These are phyloP conservation scores for Tromatobia lineatoria DNA, from an alignment of 2,888 invertebrate genomes.

Conservation along the genomic window DNA sequence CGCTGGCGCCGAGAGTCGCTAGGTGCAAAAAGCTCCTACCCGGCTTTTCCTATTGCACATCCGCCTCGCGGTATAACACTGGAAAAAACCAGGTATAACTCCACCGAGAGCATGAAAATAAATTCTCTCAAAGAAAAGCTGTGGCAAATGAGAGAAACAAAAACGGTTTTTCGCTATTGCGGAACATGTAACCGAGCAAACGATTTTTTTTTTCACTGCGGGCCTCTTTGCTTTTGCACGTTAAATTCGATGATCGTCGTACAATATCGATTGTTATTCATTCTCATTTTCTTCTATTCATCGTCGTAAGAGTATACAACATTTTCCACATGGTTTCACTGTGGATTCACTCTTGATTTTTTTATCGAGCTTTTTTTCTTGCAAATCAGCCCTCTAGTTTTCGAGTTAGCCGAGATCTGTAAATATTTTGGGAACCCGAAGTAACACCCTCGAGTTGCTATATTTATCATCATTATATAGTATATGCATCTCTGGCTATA, in stretches of 20 bases:
- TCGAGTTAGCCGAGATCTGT: constrained; percentile 34
- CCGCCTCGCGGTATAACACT: background rate
- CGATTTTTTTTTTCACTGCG: constrained; percentile 18
- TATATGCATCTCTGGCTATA: constrained; percentile 9
- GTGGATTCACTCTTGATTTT: constrained; percentile 18
- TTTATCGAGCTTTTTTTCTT: constrained; percentile 4
- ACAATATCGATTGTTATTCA: constrained; percentile 19
- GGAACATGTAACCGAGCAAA: constrained; percentile 44
- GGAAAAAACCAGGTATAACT: background rate
- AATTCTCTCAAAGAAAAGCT: constrained; percentile 32
- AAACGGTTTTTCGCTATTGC: constrained; percentile 15
- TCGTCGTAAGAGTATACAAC: constrained; percentile 2
- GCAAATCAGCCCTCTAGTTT: background rate
- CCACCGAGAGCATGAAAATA: constrained; percentile 29
- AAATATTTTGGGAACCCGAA: constrained; percentile 48
- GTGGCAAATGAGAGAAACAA: background rate
- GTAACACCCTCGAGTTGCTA: constrained; percentile 8
- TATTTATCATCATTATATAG: background rate
- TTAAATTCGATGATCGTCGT: constrained; percentile 18
- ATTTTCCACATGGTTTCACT: background rate
- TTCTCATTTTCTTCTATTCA: background rate
- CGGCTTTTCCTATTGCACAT: constrained; percentile 23
- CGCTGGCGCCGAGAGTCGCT: constrained; percentile 7
- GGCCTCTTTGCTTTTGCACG: background rate
- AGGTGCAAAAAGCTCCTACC: constrained; percentile 50